Conservation (phyloP, 2,113 vertebrate species). For the Hemiscyllium ocellatum region DNA sequence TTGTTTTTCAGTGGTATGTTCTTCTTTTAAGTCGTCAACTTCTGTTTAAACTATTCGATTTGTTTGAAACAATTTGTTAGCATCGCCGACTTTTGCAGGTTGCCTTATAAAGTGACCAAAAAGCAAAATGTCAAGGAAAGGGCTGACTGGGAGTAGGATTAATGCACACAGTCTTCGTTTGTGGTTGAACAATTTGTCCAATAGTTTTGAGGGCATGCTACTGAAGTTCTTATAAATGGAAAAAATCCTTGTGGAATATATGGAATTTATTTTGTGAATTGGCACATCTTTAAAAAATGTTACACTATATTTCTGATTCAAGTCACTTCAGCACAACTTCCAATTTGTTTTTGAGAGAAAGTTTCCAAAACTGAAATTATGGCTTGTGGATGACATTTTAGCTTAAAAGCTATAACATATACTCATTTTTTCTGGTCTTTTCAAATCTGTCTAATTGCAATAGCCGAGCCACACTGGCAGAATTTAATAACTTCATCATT, state of each 20-base stretch:
- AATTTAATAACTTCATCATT: neutral
- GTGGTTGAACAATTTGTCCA: neutral
- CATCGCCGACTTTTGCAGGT: neutral
- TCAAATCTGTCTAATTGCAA: neutral
- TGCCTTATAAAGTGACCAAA: neutral
- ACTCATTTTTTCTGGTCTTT: neutral
- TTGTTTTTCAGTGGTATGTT: neutral
- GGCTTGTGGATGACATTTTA: neutral
- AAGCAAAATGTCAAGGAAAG: neutral
- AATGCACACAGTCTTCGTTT: neutral
- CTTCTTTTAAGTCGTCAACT: neutral
- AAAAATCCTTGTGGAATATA: neutral
- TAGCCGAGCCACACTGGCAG: neutral
- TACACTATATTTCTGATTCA: neutral
- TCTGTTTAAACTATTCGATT: neutral
- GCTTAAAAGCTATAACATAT: neutral
- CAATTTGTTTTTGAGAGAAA: neutral
- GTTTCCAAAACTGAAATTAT: neutral
- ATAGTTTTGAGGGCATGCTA: neutral
- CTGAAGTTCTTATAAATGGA: neutral
- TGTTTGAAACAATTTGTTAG: neutral
- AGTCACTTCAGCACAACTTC: neutral
- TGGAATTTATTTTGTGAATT: neutral
- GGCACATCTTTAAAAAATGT: neutral
- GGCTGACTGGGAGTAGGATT: neutral